Conservation (phyloP, 1,140 invertebrate genomes). For the Anoplophora glabripennis region DNA sequence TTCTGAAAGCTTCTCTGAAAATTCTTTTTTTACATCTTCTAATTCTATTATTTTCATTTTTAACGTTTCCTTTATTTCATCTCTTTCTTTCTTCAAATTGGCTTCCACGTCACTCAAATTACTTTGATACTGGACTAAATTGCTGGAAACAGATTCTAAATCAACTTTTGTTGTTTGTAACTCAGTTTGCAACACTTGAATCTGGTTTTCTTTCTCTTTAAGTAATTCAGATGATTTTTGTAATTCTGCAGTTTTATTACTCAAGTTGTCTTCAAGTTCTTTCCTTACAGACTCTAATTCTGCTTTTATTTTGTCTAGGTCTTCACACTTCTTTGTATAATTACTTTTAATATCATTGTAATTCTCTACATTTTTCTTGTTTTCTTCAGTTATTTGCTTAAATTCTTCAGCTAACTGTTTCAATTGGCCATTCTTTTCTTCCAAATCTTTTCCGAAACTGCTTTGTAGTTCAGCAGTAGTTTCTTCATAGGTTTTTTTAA, state of each 20-base stretch:
- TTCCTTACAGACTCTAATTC: constrained; percentile 8
- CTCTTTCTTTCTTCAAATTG: constrained; percentile 33
- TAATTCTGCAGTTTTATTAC: constrained; percentile 9
- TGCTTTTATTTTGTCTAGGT: constrained; percentile 3
- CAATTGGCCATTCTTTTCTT: constrained; percentile 50
- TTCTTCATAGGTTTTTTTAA: constrained; percentile 12
- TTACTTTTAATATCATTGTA: not conserved
- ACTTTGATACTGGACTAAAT: constrained; percentile 31
- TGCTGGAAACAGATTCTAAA: constrained; percentile 52
- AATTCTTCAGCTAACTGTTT: constrained; percentile 39
- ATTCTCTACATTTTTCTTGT: not conserved
- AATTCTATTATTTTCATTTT: constrained; percentile 52
- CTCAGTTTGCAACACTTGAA: constrained; percentile 30
- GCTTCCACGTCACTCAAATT: constrained; percentile 31
- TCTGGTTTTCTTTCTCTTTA: constrained; percentile 21
- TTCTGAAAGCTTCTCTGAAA: constrained; percentile 17
- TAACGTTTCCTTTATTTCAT: constrained; percentile 31
- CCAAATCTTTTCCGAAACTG: constrained; percentile 52
- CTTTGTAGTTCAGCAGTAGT: constrained; percentile 49
- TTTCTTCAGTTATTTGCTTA: constrained; percentile 43
- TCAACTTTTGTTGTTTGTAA: constrained; percentile 28
- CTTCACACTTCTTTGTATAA: not conserved
- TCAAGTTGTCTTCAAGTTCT: constrained; percentile 7
- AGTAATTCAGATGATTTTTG: constrained; percentile 2
- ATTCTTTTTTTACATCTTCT: constrained; percentile 51